Evolutionary conservation across 2,888 invertebrate genomes (phyloP).

Genomic region (Zygogramma bicolorata): DNA sequence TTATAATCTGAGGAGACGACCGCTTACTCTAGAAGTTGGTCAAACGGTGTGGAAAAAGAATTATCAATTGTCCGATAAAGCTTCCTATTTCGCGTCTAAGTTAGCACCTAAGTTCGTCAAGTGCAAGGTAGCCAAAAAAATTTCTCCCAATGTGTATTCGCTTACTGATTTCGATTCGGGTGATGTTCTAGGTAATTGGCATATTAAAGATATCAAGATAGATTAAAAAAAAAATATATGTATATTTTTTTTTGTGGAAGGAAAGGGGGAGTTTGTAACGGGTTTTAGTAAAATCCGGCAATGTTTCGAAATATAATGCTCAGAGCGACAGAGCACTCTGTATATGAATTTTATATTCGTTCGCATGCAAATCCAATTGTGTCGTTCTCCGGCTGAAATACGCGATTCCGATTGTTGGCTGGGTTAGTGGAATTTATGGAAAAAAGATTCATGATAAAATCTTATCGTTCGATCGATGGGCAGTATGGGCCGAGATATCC

Average conservation of each 20-base stretch:
- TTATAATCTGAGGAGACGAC: constrained; percentile 28
- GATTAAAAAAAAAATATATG: constrained; percentile 11
- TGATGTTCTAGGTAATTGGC: constrained; percentile 15
- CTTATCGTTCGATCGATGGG: too few species aligned
- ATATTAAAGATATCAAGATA: constrained; percentile 24
- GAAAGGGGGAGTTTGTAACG: background rate
- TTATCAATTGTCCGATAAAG: constrained; percentile 33
- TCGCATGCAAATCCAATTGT: too few species aligned
- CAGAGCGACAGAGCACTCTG: too few species aligned
- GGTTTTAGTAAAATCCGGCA: too few species aligned
- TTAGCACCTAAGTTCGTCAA: constrained; percentile 39
- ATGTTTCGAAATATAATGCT: too few species aligned
- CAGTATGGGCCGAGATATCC: too few species aligned
- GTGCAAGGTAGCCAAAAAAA: constrained; percentile 13
- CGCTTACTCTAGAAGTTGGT: background rate
- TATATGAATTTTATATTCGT: too few species aligned
- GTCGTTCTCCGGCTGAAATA: too few species aligned
- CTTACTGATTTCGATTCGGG: background rate
- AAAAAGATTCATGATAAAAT: too few species aligned
- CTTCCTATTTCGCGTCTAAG: constrained; percentile 34
- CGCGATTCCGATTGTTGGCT: too few species aligned
- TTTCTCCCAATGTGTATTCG: constrained; percentile 16
- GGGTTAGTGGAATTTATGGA: too few species aligned
- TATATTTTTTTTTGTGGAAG: background rate
- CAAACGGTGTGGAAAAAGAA: constrained; percentile 31